These are phyloP conservation scores for Nycticorax nycticorax DNA, from an alignment of 2,113 vertebrate genomes.

Conservation along the genomic window DNA sequence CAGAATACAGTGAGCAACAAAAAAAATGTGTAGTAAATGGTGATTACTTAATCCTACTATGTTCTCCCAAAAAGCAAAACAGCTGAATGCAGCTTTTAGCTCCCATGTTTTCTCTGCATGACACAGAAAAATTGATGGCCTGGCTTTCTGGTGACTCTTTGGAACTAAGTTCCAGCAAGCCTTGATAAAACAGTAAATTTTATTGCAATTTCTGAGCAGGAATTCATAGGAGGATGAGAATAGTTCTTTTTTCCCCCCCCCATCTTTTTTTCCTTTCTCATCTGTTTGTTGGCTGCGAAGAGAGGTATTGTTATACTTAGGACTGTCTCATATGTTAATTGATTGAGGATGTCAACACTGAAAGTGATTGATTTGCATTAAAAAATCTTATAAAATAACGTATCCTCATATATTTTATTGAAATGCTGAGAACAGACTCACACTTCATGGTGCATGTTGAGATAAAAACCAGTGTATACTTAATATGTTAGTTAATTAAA, in stretches of 20 bases:
- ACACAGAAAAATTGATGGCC: slow-evolving; percentile 24
- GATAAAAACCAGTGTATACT: background rate
- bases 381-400: background rate
- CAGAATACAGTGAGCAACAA: background rate
- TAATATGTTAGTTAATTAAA: background rate
- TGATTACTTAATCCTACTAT: background rate
- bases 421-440: background rate
- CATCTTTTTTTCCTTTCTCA: background rate
- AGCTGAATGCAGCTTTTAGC: background rate
- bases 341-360: background rate
- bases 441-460: background rate
- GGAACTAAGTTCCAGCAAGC: slow-evolving; percentile 38
- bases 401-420: background rate
- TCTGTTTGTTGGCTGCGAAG: background rate
- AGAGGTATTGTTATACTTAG: background rate
- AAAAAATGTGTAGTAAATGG: background rate
- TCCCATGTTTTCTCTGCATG: background rate
- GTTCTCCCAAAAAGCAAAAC: slow-evolving; percentile 29
- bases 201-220: slow-evolving; percentile 24
- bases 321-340: background rate
- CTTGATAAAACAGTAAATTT: slow-evolving; percentile 48
- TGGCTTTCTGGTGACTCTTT: slow-evolving; percentile 16
- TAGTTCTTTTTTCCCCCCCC: background rate
- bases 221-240: background rate
- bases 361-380: background rate